Percentiles rank a stretch among this genome's conserved stretches.
Evolutionary conservation across 2,888 invertebrate species (phyloP).

Genomic region (Eulithis prunata): DNA sequence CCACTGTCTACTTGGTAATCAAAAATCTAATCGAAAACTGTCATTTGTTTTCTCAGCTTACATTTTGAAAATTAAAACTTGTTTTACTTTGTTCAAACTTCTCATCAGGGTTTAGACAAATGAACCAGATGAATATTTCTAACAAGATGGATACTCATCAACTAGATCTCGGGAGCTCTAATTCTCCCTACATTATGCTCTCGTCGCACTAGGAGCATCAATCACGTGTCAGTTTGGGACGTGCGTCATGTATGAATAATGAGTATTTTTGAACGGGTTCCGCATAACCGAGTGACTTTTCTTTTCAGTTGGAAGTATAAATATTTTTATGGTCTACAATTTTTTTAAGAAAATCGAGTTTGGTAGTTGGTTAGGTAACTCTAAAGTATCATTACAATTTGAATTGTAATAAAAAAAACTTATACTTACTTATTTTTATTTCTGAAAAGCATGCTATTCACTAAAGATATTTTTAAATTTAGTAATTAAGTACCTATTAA

Average conservation of each 20-base stretch:
- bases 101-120: background rate
- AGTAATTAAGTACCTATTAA: no score
- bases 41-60: no score
- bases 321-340: constrained; percentile 5
- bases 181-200: constrained; percentile 63
- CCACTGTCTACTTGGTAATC: no score
- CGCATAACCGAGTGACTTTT: constrained; percentile 32
- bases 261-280: constrained; percentile 43
- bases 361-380: background rate
- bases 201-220: constrained; percentile 61
- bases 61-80: no score
- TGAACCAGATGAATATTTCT: constrained; percentile 1
- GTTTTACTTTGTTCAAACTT: no score
- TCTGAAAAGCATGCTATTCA: no score
- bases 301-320: constrained; percentile 14
- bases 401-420: no score
- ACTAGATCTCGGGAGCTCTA: constrained; percentile 51
- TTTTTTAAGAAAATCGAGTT: background rate
- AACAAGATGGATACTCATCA: constrained; percentile 39
- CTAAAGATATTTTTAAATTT: no score
- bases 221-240: constrained; percentile 52
- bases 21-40: no score
- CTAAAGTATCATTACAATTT: no score
- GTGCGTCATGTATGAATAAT: constrained; percentile 40
- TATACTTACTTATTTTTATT: no score